Percentiles rank a stretch among this genome's conserved stretches.
Conservation (phyloP, 2,113 vertebrate species). For the Poeciliopsis prolifica region DNA sequence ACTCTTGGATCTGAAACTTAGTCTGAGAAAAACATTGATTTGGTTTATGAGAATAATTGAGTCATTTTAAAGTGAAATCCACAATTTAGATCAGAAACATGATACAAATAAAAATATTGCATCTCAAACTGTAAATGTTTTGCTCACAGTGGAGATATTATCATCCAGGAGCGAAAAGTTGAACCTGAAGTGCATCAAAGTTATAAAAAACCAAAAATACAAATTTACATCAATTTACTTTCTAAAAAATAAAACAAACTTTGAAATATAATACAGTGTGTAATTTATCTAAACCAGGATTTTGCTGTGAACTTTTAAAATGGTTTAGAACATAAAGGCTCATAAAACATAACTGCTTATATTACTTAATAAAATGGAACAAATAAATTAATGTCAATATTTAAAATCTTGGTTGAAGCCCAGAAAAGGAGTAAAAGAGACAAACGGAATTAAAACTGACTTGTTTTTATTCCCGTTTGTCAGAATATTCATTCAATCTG, state of each 20-base stretch:
- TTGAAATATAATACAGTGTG: neutral
- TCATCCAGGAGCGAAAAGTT: neutral
- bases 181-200: neutral
- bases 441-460: neutral
- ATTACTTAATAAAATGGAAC: neutral
- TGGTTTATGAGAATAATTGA: too few relatives aligned
- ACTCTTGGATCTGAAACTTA: too few relatives aligned
- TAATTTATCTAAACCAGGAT: too few relatives aligned
- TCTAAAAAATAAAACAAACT: neutral
- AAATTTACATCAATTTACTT: neutral
- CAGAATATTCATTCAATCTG: neutral
- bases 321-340: neutral
- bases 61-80: neutral
- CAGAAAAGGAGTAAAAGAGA: neutral
- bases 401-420: neutral
- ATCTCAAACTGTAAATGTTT: neutral
- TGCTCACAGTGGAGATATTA: neutral
- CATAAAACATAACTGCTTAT: neutral
- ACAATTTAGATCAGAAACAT: neutral
- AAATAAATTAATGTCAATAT: neutral
- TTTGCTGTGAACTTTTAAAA: neutral
- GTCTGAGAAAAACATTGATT: too few relatives aligned
- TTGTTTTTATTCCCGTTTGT: neutral
- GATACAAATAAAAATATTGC: neutral
- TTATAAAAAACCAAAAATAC: neutral